Percentiles rank a stretch among this genome's conserved stretches.
phyloP scores from a whole-genome alignment of 2,113 vertebrate genomes.

The Canis aureus region DNA sequence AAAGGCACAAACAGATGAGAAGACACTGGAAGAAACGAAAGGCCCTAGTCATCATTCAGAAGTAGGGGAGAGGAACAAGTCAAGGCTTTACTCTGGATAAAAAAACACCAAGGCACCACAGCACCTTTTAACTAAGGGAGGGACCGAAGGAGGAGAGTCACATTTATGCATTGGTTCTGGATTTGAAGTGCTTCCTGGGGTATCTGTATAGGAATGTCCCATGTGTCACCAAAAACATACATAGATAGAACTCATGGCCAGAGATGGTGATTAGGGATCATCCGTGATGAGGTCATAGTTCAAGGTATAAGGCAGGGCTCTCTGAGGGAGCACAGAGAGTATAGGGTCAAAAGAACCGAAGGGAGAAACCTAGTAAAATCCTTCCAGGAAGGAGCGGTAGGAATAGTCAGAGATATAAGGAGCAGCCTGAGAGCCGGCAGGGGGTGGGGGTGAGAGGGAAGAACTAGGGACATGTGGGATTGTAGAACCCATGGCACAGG shows the following conservation, averaged over 20 bases:
- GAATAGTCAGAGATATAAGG: neutral
- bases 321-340: neutral
- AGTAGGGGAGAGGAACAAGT: neutral
- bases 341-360: neutral
- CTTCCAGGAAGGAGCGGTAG: neutral
- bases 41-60: neutral
- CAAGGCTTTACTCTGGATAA: neutral
- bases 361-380: neutral
- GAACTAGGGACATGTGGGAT: neutral
- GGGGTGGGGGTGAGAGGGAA: neutral
- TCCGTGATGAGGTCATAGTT: neutral
- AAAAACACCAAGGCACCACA: neutral
- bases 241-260: neutral
- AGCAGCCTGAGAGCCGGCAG: neutral
- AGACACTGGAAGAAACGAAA: slow-evolving; percentile 46
- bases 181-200: slow-evolving; percentile 29
- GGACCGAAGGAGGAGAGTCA: neutral
- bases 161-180: neutral
- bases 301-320: neutral
- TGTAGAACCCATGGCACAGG: neutral
- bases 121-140: neutral
- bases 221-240: neutral
- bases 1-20: neutral
- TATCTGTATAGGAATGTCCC: neutral
- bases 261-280: neutral